Conservation (phyloP, 2,888 invertebrate genomes). For the Chloromyia formosa region DNA sequence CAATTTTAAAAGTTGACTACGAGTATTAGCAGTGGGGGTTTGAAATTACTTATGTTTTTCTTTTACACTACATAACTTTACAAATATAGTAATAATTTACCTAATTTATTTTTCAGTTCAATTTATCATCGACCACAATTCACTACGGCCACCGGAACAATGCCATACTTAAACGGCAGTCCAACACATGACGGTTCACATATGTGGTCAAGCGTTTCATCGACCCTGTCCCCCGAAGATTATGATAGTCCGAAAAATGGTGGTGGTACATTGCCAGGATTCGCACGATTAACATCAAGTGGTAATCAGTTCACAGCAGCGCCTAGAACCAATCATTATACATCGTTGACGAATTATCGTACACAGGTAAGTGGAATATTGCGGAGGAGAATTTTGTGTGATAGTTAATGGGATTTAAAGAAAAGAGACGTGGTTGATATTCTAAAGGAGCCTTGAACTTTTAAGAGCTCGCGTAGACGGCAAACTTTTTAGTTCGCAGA, state of each 20-base stretch:
- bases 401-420: not conserved
- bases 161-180: constrained; percentile 57
- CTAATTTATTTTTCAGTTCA: constrained; percentile 54
- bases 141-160: constrained; percentile 58
- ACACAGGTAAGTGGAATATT: constrained; percentile 57
- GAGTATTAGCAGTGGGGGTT: too few species aligned
- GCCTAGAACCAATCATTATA: constrained; percentile 55
- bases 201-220: constrained; percentile 55
- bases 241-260: constrained; percentile 60
- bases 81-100: too few species aligned
- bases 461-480: too few species aligned
- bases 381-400: not conserved
- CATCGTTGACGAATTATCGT: constrained; percentile 59
- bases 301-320: constrained; percentile 36
- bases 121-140: constrained; percentile 60
- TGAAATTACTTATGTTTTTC: too few species aligned
- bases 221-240: constrained; percentile 55
- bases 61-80: too few species aligned
- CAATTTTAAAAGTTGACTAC: too few species aligned
- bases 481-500: too few species aligned
- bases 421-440: too few species aligned
- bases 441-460: too few species aligned
- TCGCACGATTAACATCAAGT: constrained; percentile 58
- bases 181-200: constrained; percentile 54
- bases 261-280: constrained; percentile 58